Evolutionary conservation across 2,113 vertebrate species (phyloP), one percentile per base, ranked within the genome.

Genomic region (Nibea coibor): DNA sequence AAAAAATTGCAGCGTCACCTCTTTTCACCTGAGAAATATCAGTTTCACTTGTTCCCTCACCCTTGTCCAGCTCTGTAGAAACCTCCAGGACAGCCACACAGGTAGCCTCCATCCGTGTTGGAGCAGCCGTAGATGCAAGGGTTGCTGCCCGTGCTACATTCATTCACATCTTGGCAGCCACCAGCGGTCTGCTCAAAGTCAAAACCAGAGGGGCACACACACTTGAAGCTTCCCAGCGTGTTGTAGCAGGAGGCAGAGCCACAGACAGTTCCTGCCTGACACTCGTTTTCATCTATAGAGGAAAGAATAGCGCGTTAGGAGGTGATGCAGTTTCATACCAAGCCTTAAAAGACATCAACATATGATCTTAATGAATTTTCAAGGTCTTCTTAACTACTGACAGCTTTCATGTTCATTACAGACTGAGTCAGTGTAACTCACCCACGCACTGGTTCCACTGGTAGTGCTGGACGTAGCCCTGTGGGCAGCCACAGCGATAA

Each of bases 391-490:
- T 4, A 28, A 10, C 53, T 16, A 3, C 16, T 20, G 48, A 9
- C 50, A 35, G 20, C 28, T 54, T 61, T n/a, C 4, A 43, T 35
- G 10, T 24, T 62, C 4, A 24, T 68, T 43, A 14, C 65, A 77
- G 48, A 26, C 42, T 67, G 10, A 15, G 72, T 54, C 43, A 56
- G 11, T 45, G 39, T 14, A 3, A 94, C 95, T 92, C 86, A 98
- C 97, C 97, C 88, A 98, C 97, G 24, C 97, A 99, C 93, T 99
- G 98, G 90, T 98, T 97, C 98, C 97, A 98, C 93, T 98, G 97
- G 92, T 98, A 97, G 92, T 98, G 97, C 64, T 96, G 97, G 22
- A 97, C 95, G 24, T 99, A 99, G 76, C 98, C 98, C 78, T 97
- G 97, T 0, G 97, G 97, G 43, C 98, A 99, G 92, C 95, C 95